phyloP scores from a whole-genome alignment of 2,888 invertebrate genomes.

The Boloria euphrosyne region DNA sequence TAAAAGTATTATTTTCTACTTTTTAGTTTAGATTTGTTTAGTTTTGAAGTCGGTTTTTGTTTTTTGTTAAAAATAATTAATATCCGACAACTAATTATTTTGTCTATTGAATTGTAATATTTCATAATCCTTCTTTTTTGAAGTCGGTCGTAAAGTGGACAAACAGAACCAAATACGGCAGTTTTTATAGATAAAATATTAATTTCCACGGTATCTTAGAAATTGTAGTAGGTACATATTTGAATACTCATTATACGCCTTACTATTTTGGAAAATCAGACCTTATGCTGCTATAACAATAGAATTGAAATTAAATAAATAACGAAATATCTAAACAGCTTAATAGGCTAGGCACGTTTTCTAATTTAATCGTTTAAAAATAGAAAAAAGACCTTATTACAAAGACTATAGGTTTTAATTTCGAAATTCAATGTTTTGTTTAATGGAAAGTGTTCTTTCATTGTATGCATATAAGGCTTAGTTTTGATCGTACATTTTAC shows the following conservation, averaged over 20 bases:
- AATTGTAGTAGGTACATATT: slow-evolving; percentile 1
- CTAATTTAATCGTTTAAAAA: slow-evolving; percentile 1
- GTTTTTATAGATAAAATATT: neutral
- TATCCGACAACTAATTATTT: no score
- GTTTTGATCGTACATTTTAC: slow-evolving; percentile 10
- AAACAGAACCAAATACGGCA: neutral
- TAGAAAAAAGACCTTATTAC: neutral
- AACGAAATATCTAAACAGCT: slow-evolving; percentile 10
- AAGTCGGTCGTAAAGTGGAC: neutral
- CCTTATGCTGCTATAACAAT: slow-evolving; percentile 3
- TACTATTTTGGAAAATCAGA: neutral
- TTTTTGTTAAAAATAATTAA: no score
- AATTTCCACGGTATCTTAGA: neutral
- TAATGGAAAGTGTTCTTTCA: neutral
- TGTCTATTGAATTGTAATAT: no score
- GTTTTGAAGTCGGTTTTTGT: no score
- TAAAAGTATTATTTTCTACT: no score
- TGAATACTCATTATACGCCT: neutral
- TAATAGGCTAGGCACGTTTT: slow-evolving; percentile 23
- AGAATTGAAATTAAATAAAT: slow-evolving; percentile 14
- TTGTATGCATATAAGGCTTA: neutral
- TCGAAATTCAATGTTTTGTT: neutral
- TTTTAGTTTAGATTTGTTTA: no score
- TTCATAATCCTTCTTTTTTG: no score
- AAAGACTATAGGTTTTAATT: neutral